Evolutionary conservation across 2,113 vertebrate species (phyloP), one percentile per base, ranked within the genome.

Genomic region (Lagenorhynchus albirostris): DNA sequence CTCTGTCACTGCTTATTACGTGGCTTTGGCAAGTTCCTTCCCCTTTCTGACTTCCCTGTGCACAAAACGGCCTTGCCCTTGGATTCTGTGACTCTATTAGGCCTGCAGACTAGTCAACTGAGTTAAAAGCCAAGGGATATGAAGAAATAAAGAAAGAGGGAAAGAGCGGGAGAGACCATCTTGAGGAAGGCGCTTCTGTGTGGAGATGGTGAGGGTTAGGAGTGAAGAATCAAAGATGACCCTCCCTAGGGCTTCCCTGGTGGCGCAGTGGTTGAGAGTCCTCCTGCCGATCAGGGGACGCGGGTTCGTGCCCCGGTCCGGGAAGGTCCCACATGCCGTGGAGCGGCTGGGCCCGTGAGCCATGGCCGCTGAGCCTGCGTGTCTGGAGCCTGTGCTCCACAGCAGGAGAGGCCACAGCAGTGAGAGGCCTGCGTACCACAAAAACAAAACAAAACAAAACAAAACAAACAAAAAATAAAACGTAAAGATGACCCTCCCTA

Each of bases 361-460:
- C 44, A 10, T 44, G 44, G 44, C 44, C 10, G 44, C 44, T 47
- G 44, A 47, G 44, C 44, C 44, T 47, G 44, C 44, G 10, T 2
- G 0, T 47, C 44, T 2, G 44, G 10, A 47, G 44, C 44, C 44
- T 47, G 44, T 47, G 10, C 10, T 47, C 44, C 0, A 0, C 44
- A 47, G 44, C 44, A 8, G 44, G 9, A 47, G 44, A 11, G 9
- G 44, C 44, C 44, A 47, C 44, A 47, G 0, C 44, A 47, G 44
- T 47, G 44, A 47, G 44, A 47, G 44, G 44, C 44, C 44, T 10
- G 44, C 44, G 2, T 47, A 47, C 44, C 1, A 2, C 44, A 44
- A 44, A 47, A 47, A 44, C 44, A 8, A 44, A 44, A 44, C 44
- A 44, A 44, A 44, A 44, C 41, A 44, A 44, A 47, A 47, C 41